Evolutionary conservation across 2,888 invertebrate species (phyloP).

Genomic region (Synanthedon myopaeformis): DNA sequence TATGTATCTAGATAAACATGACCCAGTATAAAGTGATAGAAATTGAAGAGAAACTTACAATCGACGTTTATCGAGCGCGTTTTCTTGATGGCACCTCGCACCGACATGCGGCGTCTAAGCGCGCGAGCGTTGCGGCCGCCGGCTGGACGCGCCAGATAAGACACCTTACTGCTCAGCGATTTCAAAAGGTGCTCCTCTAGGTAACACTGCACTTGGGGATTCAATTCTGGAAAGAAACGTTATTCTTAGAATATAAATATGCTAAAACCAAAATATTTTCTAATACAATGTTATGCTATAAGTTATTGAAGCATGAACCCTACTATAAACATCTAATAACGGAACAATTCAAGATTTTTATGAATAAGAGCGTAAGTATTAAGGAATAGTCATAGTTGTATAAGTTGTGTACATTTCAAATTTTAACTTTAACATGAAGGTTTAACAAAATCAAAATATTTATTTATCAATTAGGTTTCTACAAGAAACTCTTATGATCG

Average conservation of each 20-base stretch:
- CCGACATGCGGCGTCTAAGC: conserved; percentile 82
- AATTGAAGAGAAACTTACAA: conserved; percentile 68
- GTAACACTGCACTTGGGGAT: conserved; percentile 87
- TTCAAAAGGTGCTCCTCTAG: conserved; percentile 87
- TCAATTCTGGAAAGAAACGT: conserved; percentile 67
- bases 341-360: too few species aligned
- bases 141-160: conserved; percentile 71
- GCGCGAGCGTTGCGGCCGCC: conserved; percentile 63
- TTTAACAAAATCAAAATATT: too few species aligned
- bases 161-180: conserved; percentile 79
- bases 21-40: not conserved
- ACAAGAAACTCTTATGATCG: too few species aligned
- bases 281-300: too few species aligned
- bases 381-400: too few species aligned
- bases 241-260: not conserved
- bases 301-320: too few species aligned
- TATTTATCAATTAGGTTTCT: too few species aligned
- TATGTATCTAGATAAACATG: not conserved
- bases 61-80: conserved; percentile 94
- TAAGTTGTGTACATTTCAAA: too few species aligned
- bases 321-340: too few species aligned
- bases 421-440: too few species aligned
- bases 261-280: too few species aligned
- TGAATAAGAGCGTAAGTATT: too few species aligned
- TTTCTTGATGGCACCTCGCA: conserved; percentile 93